Evolutionary conservation across 2,797 vertebrate species (phyloP), one percentile per base, ranked within the genome.

Genomic region (Monodelphis domestica): DNA sequence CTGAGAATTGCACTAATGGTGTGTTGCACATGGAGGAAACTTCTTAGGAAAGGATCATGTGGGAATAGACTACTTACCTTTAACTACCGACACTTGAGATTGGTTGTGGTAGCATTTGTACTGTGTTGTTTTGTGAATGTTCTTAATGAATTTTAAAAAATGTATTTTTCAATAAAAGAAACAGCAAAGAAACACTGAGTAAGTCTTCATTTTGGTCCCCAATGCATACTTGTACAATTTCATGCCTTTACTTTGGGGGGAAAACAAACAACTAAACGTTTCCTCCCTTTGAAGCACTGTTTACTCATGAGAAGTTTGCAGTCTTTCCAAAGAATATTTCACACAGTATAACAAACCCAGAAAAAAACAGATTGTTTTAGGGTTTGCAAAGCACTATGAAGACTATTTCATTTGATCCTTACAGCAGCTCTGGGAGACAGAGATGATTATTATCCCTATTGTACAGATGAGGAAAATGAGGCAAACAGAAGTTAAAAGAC

Each of bases 131-230:
- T 96, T 98, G 98, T 97, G 96, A 98, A 98, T 98, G 95, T 98
- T 97, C 97, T 94, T 98, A 98, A 98, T 50, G 38, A 84, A 84
- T 84, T 45, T n/a, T 45, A 98, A 99, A 99, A 98, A 96, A 97
- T 96, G 97, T 98, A 98, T 98, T 98, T 98, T 98, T 98, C 98
- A 98, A 97, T 98, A 99, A 99, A 99, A 98, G 94, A 97, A 93
- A 96, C 92, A 97, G 84, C 96, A 97, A 98, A 96, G 91, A 96
- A 98, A 91, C 90, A 57, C 54, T 33, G 84, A 90, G 51, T 91
- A 95, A 96, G 94, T 94, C 96, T 24, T 97, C 0, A 93, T 96
- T 97, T 95, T 56, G 93, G 94, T 14, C 94, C 3, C 90, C 28
- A 89, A 95, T 91, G 12, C 15, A 90, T 91, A 10, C 38, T 92